phyloP scores from a whole-genome alignment of 2,113 vertebrate species.

The Sitta europaea region DNA sequence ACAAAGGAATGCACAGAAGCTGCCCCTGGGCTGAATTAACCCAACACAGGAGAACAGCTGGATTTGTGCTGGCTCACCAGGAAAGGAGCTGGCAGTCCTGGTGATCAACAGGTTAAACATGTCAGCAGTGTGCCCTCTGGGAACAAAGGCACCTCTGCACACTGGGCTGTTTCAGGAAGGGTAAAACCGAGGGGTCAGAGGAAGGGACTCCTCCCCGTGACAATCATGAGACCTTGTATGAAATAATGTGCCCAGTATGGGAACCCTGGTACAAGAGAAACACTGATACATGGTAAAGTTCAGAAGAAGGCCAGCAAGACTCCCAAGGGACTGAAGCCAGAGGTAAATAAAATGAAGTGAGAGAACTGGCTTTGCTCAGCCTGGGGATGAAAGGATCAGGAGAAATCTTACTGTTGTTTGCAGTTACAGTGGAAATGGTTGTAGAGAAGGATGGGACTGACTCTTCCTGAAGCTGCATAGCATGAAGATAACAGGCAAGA shows the following conservation, averaged over 20 bases:
- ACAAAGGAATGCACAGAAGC: neutral
- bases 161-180: neutral
- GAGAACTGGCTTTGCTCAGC: neutral
- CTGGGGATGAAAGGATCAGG: neutral
- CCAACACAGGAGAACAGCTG: neutral
- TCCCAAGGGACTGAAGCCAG: neutral
- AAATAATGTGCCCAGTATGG: neutral
- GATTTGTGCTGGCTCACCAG: neutral
- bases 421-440: neutral
- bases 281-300: neutral
- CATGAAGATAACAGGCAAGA: neutral
- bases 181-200: neutral
- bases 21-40: neutral
- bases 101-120: neutral
- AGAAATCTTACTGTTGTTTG: neutral
- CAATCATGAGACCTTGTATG: neutral
- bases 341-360: neutral
- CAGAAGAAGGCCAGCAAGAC: neutral
- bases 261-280: neutral
- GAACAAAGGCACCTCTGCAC: neutral
- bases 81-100: neutral
- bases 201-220: neutral
- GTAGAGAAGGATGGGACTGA: neutral
- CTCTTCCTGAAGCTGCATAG: neutral
- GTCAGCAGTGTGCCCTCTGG: neutral